These are phyloP conservation scores for Tridacna gigas DNA, from an alignment of 2,888 invertebrate species.

Conservation along the genomic window DNA sequence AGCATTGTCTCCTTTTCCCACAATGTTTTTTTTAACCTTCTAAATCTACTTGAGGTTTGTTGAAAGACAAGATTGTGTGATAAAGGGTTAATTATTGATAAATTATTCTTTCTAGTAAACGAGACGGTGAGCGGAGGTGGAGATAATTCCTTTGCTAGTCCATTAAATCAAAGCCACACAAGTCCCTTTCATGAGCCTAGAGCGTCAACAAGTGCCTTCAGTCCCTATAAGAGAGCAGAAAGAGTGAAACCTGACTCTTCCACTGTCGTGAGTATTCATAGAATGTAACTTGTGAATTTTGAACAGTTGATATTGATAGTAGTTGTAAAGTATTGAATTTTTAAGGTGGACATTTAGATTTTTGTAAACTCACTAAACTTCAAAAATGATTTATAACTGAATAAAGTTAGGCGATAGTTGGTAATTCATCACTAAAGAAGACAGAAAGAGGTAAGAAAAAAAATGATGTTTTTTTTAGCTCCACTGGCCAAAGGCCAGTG, in stretches of 20 bases:
- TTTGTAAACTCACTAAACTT: too few species aligned
- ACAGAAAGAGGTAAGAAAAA: too few species aligned
- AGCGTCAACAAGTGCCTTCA: slow-evolving; percentile 61
- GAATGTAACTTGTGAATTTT: background rate
- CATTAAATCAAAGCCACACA: background rate
- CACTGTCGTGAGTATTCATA: slow-evolving; percentile 48
- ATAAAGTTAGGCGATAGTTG: too few species aligned
- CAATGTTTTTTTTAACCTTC: background rate
- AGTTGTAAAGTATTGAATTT: too few species aligned
- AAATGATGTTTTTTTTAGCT: too few species aligned
- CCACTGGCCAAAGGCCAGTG: too few species aligned
- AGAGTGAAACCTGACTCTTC: slow-evolving; percentile 65
- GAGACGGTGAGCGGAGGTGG: slow-evolving; percentile 38
- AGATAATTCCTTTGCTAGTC: slow-evolving; percentile 29
- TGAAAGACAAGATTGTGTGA: too few species aligned
- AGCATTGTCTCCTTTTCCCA: background rate
- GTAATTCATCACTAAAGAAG: too few species aligned
- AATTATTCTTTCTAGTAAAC: slow-evolving; percentile 47
- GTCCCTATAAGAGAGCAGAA: slow-evolving; percentile 45
- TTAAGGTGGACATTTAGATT: too few species aligned
- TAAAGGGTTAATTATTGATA: background rate
- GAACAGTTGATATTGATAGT: too few species aligned
- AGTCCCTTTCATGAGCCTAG: slow-evolving; percentile 6
- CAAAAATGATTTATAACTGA: too few species aligned
- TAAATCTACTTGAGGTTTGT: too few species aligned